Conservation (phyloP, 1,140 invertebrate genomes). For the Mizuhopecten yessoensis region DNA sequence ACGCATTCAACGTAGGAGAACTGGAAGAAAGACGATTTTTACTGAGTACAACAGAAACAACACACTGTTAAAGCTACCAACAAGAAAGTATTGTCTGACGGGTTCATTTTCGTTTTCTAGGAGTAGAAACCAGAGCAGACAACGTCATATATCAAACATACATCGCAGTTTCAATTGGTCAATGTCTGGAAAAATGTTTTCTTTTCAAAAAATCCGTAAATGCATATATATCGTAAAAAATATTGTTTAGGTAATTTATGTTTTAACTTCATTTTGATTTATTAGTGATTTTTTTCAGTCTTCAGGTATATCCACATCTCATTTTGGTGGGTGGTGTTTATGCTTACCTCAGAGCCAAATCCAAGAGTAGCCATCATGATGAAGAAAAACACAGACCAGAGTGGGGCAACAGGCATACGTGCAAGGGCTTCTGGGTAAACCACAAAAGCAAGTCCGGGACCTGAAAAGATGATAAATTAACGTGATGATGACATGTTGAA, state of each 20-base stretch:
- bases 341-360: conserved; percentile 91
- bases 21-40: conserved; percentile 65
- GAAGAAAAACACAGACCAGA: conserved; percentile 99
- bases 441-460: conserved; percentile 75
- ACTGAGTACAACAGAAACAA: neutral
- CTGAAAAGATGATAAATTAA: conserved; percentile 53
- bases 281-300: too few relatives aligned
- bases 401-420: conserved; percentile 95
- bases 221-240: too few relatives aligned
- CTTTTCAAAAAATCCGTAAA: too few relatives aligned
- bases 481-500: neutral
- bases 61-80: neutral
- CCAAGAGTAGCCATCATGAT: conserved; percentile 97
- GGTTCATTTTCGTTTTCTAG: too few relatives aligned
- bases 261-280: too few relatives aligned
- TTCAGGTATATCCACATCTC: too few relatives aligned
- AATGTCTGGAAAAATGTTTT: too few relatives aligned
- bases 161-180: too few relatives aligned
- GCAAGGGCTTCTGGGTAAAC: conserved; percentile 83
- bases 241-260: too few relatives aligned
- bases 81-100: neutral
- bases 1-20: conserved; percentile 82
- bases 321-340: neutral
- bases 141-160: too few relatives aligned
- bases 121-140: too few relatives aligned